Evolutionary conservation across 2,888 invertebrate genomes (phyloP).

Genomic region (Agapostemon virescens): DNA sequence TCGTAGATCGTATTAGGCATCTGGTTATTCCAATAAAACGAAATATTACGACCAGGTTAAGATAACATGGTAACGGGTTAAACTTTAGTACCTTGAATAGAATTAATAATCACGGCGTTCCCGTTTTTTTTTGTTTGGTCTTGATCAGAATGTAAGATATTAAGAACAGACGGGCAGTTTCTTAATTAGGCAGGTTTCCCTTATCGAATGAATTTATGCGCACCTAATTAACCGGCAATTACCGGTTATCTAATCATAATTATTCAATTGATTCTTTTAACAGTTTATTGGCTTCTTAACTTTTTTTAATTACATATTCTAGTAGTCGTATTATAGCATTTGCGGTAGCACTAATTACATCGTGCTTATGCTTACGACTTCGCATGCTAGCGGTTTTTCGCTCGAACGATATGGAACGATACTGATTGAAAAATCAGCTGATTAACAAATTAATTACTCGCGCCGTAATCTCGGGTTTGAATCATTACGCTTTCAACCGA

Average conservation of each 20-base stretch:
- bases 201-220: background rate
- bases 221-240: background rate
- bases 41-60: background rate
- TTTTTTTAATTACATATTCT: background rate
- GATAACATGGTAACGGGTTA: background rate
- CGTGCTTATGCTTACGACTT: background rate
- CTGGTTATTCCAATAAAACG: background rate
- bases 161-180: background rate
- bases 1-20: background rate
- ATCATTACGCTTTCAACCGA: background rate
- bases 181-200: background rate
- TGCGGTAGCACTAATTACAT: background rate
- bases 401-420: background rate
- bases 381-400: background rate
- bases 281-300: background rate
- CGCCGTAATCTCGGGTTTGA: background rate
- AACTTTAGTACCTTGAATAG: background rate
- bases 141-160: background rate
- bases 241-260: background rate
- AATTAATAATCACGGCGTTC: background rate
- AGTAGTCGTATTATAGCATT: background rate
- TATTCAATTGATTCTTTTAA: background rate
- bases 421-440: background rate
- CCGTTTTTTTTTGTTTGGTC: background rate
- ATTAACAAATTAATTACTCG: background rate